phyloP scores from a whole-genome alignment of 2,797 vertebrate species.

The Pipistrellus kuhlii region DNA sequence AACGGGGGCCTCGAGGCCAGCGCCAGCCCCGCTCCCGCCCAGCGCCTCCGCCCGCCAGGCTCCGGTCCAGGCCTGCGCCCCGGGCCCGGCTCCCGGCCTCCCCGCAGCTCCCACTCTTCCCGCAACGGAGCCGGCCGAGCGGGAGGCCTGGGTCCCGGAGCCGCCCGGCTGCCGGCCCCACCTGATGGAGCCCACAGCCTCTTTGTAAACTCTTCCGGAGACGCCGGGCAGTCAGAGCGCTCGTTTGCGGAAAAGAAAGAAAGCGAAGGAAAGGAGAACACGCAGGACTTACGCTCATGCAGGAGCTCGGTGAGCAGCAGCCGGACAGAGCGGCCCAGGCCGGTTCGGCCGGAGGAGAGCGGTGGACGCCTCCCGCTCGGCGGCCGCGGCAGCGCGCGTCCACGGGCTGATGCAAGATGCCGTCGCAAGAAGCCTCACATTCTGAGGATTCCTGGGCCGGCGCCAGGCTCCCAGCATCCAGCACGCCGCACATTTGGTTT shows the following conservation, averaged over 20 bases:
- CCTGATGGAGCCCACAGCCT: neutral
- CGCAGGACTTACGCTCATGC: slow-evolving; percentile 79
- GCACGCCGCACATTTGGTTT: slow-evolving; percentile 95
- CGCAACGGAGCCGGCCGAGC: neutral
- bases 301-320: slow-evolving; percentile 30
- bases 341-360: neutral
- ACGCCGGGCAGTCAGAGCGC: neutral
- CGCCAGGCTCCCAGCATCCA: slow-evolving; percentile 94
- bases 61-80: too few species aligned
- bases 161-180: too few species aligned
- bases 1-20: neutral
- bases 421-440: slow-evolving; percentile 90
- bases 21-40: too few species aligned
- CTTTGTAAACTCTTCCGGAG: slow-evolving; percentile 47
- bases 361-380: too few species aligned
- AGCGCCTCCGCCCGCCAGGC: neutral
- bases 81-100: too few species aligned
- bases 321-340: neutral
- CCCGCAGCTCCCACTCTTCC: neutral
- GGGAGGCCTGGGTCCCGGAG: neutral
- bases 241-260: neutral
- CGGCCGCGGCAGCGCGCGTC: slow-evolving; percentile 73
- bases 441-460: slow-evolving; percentile 91
- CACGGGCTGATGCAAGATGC: slow-evolving; percentile 96
- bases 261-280: neutral